A percentile compares a stretch with the other conserved stretches of the same genome.
Evolutionary conservation across 2,797 vertebrate genomes (phyloP).

Genomic region (Lithobates sylvaticus): DNA sequence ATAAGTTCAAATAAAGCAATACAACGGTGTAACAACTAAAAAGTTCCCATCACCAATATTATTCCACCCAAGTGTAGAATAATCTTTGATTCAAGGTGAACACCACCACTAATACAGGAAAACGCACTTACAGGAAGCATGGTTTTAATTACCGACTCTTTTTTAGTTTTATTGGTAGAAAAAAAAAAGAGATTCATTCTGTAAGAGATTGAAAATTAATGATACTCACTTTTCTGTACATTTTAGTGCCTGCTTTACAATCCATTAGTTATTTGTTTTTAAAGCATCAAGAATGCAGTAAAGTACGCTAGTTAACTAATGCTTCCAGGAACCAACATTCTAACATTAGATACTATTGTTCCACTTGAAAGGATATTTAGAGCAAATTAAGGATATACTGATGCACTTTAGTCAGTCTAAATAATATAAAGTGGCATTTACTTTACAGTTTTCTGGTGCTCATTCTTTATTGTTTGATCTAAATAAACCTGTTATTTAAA

Average conservation of each 20-base stretch:
- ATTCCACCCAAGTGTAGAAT: no score
- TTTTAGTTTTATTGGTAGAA: no score
- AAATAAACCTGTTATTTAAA: conserved; percentile 4
- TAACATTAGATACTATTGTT: conserved; percentile 38
- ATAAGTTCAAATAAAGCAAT: no score
- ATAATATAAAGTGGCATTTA: conserved; percentile 4
- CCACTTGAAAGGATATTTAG: conserved; percentile 41
- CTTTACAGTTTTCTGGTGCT: background rate
- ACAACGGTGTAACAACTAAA: no score
- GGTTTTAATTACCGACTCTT: no score
- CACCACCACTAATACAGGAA: no score
- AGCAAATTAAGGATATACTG: conserved; percentile 24
- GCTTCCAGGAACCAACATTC: conserved; percentile 24
- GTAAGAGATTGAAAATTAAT: background rate
- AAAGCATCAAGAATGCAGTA: background rate
- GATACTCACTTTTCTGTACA: conserved; percentile 9
- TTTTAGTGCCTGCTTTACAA: conserved; percentile 9
- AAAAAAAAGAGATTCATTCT: background rate
- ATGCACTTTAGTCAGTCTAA: conserved; percentile 6
- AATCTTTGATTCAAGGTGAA: no score
- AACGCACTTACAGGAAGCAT: no score
- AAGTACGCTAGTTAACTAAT: conserved; percentile 15
- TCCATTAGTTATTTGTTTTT: conserved; percentile 13
- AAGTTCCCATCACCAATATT: no score
- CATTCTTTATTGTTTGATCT: background rate